phyloP scores from a whole-genome alignment of 2,888 invertebrate genomes.

The Nineta flava region DNA sequence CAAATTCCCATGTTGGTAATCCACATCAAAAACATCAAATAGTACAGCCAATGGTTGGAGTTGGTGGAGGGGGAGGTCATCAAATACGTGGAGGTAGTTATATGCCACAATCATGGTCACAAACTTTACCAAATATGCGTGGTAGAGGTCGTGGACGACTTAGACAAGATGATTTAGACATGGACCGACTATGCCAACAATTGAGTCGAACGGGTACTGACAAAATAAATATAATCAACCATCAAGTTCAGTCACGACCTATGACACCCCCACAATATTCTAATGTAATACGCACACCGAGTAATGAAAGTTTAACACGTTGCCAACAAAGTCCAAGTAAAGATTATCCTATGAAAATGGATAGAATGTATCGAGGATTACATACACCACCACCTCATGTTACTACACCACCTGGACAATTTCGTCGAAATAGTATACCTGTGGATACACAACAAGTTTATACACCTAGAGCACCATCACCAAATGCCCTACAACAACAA shows the following conservation, averaged over 20 bases:
- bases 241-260: slow-evolving; percentile 20
- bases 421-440: slow-evolving; percentile 5
- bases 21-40: slow-evolving; percentile 46
- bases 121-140: slow-evolving; percentile 39
- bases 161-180: slow-evolving; percentile 34
- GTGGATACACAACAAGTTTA: background rate
- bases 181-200: slow-evolving; percentile 26
- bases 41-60: background rate
- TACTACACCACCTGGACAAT: slow-evolving; percentile 18
- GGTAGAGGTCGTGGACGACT: slow-evolving; percentile 46
- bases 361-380: slow-evolving; percentile 8
- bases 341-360: slow-evolving; percentile 1
- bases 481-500: background rate
- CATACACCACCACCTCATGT: slow-evolving; percentile 12
- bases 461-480: background rate
- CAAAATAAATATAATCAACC: slow-evolving; percentile 18
- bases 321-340: slow-evolving; percentile 1
- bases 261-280: slow-evolving; percentile 19
- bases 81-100: background rate
- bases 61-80: background rate
- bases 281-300: slow-evolving; percentile 9
- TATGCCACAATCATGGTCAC: slow-evolving; percentile 31
- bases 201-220: slow-evolving; percentile 17
- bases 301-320: slow-evolving; percentile 17
- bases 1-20: slow-evolving; percentile 16